phyloP scores from a whole-genome alignment of 2,797 vertebrate species.

The Acomys russatus region DNA sequence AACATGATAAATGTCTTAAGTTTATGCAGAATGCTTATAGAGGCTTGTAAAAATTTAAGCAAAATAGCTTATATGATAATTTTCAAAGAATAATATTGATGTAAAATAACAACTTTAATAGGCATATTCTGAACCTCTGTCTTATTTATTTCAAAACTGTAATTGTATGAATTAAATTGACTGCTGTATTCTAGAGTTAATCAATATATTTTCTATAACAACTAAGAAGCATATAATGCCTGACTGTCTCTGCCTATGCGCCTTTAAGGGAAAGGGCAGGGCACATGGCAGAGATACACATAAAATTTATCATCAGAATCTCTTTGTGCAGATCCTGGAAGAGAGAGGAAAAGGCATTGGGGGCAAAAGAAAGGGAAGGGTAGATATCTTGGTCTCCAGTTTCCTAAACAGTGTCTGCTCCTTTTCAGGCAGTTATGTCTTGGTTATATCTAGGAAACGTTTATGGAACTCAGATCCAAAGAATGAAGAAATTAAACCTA shows the following conservation, averaged over 20 bases:
- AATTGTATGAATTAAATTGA: not conserved
- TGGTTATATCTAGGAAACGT: not conserved
- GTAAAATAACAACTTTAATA: conserved; percentile 1
- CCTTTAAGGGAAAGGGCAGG: not conserved
- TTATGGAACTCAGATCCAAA: not conserved
- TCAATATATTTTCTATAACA: not conserved
- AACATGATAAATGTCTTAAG: not conserved
- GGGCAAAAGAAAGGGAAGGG: not conserved
- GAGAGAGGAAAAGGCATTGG: not conserved
- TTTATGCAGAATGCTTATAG: not conserved
- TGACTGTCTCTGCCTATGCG: not conserved
- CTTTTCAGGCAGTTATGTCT: not conserved
- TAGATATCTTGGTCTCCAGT: not conserved
- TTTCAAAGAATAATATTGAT: not conserved
- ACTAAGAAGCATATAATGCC: not conserved
- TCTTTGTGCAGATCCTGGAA: not conserved
- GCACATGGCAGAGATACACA: not conserved
- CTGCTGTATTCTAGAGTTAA: not conserved
- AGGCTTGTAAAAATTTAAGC: not conserved
- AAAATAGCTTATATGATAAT: not conserved
- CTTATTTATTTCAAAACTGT: not conserved
- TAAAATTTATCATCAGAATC: not conserved
- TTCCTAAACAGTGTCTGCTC: not conserved
- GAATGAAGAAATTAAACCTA: not conserved
- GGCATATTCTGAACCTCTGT: not conserved